These are phyloP conservation scores for Prinia subflava DNA, from an alignment of 2,113 vertebrate species.

Conservation along the genomic window DNA sequence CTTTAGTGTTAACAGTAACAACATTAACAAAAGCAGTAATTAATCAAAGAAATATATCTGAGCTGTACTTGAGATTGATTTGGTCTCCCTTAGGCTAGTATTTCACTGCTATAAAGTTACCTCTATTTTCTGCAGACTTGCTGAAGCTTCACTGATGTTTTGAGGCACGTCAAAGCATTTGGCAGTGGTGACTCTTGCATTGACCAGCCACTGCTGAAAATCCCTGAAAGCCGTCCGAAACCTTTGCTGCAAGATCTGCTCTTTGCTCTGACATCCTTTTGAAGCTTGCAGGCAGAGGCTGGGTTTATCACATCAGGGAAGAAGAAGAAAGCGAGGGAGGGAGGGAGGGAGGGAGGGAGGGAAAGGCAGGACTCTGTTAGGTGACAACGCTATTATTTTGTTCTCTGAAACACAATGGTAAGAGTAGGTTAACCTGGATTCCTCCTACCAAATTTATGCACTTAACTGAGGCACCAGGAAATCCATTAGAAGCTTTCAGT, in stretches of 20 bases:
- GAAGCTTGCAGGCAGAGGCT: conserved; percentile 93
- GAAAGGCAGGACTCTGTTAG: conserved; percentile 12
- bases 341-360: background rate
- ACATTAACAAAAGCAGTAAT: background rate
- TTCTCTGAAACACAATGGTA: background rate
- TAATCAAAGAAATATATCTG: background rate
- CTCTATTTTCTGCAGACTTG: conserved; percentile 89
- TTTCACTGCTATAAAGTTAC: conserved; percentile 66
- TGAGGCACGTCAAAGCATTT: conserved; percentile 94
- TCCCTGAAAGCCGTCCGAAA: conserved; percentile 87
- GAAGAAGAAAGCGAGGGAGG: background rate
- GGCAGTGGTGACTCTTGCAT: conserved; percentile 89
- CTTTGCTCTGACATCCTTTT: conserved; percentile 93
- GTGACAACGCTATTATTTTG: background rate
- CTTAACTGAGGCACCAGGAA: background rate
- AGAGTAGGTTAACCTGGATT: background rate
- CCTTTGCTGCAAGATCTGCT: conserved; percentile 90
- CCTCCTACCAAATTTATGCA: conserved; percentile 16
- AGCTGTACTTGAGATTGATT: background rate
- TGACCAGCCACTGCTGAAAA: conserved; percentile 96
- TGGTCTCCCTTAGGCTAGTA: background rate
- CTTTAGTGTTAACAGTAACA: background rate
- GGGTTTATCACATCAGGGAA: conserved; percentile 6
- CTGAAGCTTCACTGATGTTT: conserved; percentile 82
- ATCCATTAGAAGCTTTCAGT: conserved; percentile 5